phyloP scores from a whole-genome alignment of 2,113 vertebrate species.

The Beaufortia kweichowensis region DNA sequence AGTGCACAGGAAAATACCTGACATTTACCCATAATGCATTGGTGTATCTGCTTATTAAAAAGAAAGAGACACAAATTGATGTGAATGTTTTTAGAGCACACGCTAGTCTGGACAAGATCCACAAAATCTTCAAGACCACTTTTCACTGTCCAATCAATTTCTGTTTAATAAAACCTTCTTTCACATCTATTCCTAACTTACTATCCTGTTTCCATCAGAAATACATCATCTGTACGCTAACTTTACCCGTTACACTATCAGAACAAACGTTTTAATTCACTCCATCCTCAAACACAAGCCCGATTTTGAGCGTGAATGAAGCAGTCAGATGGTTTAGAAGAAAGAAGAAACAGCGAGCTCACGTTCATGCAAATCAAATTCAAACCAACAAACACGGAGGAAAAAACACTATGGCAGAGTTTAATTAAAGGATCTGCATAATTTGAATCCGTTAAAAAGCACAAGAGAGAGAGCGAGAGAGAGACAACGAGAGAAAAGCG shows the following conservation, averaged over 20 bases:
- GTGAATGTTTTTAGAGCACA: not conserved
- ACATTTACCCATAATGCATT: not conserved
- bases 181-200: too few species aligned
- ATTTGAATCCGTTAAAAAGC: constrained; percentile 49
- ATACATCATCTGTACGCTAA: too few species aligned
- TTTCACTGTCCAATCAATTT: too few species aligned
- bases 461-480: constrained; percentile 19
- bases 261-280: constrained; percentile 24
- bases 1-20: not conserved
- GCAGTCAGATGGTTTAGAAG: constrained; percentile 46
- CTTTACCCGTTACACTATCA: not conserved
- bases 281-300: constrained; percentile 22
- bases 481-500: constrained; percentile 43
- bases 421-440: constrained; percentile 67
- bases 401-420: constrained; percentile 55
- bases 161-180: too few species aligned
- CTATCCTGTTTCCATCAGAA: too few species aligned
- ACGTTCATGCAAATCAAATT: constrained; percentile 58
- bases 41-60: not conserved
- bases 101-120: too few species aligned
- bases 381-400: constrained; percentile 46
- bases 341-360: constrained; percentile 35
- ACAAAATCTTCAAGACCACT: too few species aligned
- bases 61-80: not conserved
- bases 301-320: constrained; percentile 42